phyloP scores from a whole-genome alignment of 2,888 invertebrate genomes.

The Scaptomyza flava region DNA sequence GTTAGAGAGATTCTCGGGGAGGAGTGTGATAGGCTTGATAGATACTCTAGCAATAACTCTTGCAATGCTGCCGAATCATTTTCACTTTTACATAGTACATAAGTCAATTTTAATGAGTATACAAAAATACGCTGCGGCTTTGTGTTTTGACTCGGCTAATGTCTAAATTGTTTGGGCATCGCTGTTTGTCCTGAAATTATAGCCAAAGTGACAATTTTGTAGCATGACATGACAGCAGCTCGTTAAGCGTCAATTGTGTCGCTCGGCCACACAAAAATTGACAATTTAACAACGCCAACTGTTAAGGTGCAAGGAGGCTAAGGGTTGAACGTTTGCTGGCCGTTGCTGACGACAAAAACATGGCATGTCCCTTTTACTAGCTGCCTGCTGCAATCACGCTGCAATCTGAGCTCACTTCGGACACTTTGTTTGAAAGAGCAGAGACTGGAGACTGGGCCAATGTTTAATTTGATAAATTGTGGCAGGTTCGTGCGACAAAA shows the following conservation, averaged over 20 bases:
- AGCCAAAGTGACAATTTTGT: constrained; percentile 55
- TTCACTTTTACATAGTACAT: no score
- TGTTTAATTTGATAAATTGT: constrained; percentile 77
- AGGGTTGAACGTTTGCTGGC: constrained; percentile 21
- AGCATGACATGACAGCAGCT: constrained; percentile 67
- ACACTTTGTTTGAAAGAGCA: constrained; percentile 1
- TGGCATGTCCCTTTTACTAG: constrained; percentile 23
- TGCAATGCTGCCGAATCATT: no score
- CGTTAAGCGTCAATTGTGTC: constrained; percentile 63
- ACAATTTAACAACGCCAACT: constrained; percentile 53
- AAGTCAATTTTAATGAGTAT: not conserved
- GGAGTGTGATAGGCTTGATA: not conserved
- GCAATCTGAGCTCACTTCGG: constrained; percentile 52
- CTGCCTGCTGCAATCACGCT: constrained; percentile 51
- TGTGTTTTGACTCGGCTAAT: constrained; percentile 44
- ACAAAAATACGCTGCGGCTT: constrained; percentile 27
- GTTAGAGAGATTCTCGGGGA: no score
- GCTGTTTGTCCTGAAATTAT: constrained; percentile 63
- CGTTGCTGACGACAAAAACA: constrained; percentile 26
- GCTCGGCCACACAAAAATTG: constrained; percentile 46
- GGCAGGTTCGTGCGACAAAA: constrained; percentile 71
- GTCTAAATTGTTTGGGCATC: constrained; percentile 58
- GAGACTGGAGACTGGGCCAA: constrained; percentile 29
- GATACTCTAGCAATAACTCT: not conserved
- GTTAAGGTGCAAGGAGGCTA: not conserved